Percentiles rank a stretch among this genome's conserved stretches.
phyloP scores from a whole-genome alignment of 2,113 vertebrate species.

The Amazona guildingii region DNA sequence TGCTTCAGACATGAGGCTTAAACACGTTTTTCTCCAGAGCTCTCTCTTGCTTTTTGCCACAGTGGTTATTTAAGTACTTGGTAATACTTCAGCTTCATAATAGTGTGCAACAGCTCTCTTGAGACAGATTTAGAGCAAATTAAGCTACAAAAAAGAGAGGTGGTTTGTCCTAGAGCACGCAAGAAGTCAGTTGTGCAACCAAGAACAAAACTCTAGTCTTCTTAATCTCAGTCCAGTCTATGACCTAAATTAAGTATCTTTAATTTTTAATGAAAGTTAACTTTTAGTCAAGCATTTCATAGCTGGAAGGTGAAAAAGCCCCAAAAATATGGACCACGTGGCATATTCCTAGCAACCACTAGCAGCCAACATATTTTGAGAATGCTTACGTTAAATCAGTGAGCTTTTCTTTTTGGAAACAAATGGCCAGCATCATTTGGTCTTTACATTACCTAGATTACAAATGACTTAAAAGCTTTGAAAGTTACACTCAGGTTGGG shows the following conservation, averaged over 20 bases:
- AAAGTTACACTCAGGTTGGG: not conserved
- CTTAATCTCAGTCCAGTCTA: not conserved
- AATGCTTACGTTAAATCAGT: not conserved
- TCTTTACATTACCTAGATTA: not conserved
- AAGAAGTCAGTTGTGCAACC: not conserved
- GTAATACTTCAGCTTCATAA: not conserved
- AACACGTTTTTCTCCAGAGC: not conserved
- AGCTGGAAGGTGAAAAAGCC: not conserved
- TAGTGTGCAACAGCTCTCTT: not conserved
- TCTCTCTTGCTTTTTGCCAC: not conserved
- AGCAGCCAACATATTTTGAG: not conserved
- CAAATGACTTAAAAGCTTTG: not conserved
- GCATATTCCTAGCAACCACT: not conserved
- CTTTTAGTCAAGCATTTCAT: not conserved
- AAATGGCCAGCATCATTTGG: not conserved
- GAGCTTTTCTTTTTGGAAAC: not conserved
- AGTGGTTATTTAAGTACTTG: not conserved
- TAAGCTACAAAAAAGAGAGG: not conserved
- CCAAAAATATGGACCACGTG: not conserved
- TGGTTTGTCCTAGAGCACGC: not conserved
- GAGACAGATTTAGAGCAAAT: not conserved
- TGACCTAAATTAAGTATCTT: not conserved
- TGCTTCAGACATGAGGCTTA: not conserved
- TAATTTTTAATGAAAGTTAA: conserved; percentile 20
- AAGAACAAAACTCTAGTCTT: not conserved